Evolutionary conservation across 2,797 vertebrate genomes (phyloP).

Genomic region (Esox masquinongy): DNA sequence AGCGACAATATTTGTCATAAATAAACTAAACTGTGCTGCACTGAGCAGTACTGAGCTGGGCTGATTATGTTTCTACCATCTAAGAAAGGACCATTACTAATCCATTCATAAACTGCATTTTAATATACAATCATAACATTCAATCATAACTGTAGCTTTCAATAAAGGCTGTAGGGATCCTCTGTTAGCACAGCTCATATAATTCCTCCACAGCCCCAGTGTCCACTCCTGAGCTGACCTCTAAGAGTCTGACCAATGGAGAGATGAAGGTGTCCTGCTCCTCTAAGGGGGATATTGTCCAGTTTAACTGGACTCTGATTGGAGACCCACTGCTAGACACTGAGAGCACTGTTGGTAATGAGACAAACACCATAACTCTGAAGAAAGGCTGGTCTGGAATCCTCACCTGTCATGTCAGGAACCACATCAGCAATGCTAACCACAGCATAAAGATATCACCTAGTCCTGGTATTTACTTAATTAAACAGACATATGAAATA

Average conservation of each 20-base stretch:
- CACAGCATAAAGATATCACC: rapidly evolving
- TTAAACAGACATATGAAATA: background rate
- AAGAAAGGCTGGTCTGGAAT: constrained; percentile 21
- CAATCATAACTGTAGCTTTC: background rate
- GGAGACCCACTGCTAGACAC: constrained; percentile 9
- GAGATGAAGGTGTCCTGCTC: constrained; percentile 45
- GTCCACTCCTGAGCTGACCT: constrained; percentile 35
- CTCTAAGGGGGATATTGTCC: constrained; percentile 15
- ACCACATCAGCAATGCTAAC: background rate
- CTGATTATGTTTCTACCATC: no score
- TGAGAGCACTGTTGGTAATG: background rate
- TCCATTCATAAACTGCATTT: background rate
- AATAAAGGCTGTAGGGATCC: background rate
- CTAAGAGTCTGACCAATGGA: constrained; percentile 56
- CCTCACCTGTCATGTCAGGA: constrained; percentile 53
- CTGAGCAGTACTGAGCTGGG: no score
- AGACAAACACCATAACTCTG: constrained; percentile 38
- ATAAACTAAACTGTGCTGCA: no score
- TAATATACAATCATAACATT: background rate
- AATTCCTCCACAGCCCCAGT: constrained; percentile 52
- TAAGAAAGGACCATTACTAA: no score
- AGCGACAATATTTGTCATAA: no score
- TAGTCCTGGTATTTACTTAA: constrained; percentile 43
- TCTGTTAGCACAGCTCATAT: background rate
- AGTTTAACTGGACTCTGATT: no score